Base-by-base conservation (phyloP, 1,140 invertebrate genomes). In the Drosophila yakuba region DNA sequence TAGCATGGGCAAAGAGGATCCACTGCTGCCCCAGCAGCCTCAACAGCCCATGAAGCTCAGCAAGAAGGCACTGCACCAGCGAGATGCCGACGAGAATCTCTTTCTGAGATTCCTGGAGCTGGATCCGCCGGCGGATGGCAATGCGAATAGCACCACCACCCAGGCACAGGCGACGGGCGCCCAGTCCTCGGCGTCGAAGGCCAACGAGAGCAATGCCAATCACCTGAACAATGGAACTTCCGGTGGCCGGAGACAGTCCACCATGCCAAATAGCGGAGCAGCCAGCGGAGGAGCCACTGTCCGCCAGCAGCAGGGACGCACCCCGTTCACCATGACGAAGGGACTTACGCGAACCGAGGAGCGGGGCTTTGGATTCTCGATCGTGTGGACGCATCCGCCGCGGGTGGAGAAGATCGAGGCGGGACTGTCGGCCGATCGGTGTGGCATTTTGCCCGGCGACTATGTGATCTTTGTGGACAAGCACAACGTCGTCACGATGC, bases 341-440 rank as follows among this genome's bases (percentile, higher is more conserved):
- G 94, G 94, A 74, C 77, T 96, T 50, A 93, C 93, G 7, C 92
- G 95, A 35, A 94, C 93, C 7, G 91, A 94, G 2, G 94, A 94
- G 51, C 93, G 94, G 25, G 94, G 96, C 6, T 97, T 96, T 88
- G 96, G 96, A 2, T 98, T 98, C 93, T 97, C 97, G 4, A 95
- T 98, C n/a, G 96, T 97, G 1, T 98, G 97, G 96, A 97, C 96
- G 3, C 95, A 97, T 84, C 97, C 97, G 15, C 97, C 95, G n/a
- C 94, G 96, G 11, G 96, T 98, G 20, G 97, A 98, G 85, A 93
- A 97, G 59, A 96, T 98, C 2, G 97, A 98, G 78, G 94, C 95
- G 0, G 95, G 96, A 7, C 94, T 96, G n/a, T 95, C 96, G 0
- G 97, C 97, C 4, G 97, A 97, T 54, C 93, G 95, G 2, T 95